Base-by-base conservation (phyloP, 2,888 invertebrate species). In the Pteria penguin region DNA sequence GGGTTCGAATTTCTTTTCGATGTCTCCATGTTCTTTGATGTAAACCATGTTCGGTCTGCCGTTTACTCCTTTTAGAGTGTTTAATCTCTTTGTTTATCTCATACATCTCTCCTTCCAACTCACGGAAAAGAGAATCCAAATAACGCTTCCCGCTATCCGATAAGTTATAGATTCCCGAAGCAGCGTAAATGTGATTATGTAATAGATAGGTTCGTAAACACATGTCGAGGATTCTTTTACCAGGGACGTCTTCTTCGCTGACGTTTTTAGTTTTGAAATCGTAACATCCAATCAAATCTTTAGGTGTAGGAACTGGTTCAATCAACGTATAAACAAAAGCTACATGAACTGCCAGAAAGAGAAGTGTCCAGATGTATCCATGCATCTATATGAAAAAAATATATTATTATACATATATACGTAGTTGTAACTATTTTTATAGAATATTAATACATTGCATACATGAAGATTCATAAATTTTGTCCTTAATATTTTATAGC, bases 1-100 rank as follows among this genome's bases (percentile, higher is more conserved):
- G 74, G 75, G 76, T 79, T 27, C 82, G 68, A 18, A 82, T 66
- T 58, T 82, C 82, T 45, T 79, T 79, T 26, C 82, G 60, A 2
- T 76, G 24, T 29, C 75, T 72, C 22, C 73, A 57, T 31, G 67
- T 73, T 8, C 27, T 18, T 45, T 45, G 45, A 45, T 1, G 45
- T 14, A 45, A 45, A n/a, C n/a, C n/a, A n/a, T n/a, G n/a, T n/a
- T n/a, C n/a, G 0, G 18, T 8, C 18, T 45, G 45, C 18, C 45
- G 8, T 45, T 45, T 45, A 8, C 31, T 60, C 32, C 11, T 22
- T 27, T 45, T 33, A 22, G 32, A 36, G 18, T n/a, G n/a, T 18
- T 45, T 45, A 45, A 14, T 45, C 18, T 45, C 18, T 18, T 45
- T 45, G 45, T 45, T 18, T 45, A 45, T 14, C 8, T 65, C 65